Conservation (phyloP, 53 echinoderm and acorn worm species). For the Paracentrotus lividus region DNA sequence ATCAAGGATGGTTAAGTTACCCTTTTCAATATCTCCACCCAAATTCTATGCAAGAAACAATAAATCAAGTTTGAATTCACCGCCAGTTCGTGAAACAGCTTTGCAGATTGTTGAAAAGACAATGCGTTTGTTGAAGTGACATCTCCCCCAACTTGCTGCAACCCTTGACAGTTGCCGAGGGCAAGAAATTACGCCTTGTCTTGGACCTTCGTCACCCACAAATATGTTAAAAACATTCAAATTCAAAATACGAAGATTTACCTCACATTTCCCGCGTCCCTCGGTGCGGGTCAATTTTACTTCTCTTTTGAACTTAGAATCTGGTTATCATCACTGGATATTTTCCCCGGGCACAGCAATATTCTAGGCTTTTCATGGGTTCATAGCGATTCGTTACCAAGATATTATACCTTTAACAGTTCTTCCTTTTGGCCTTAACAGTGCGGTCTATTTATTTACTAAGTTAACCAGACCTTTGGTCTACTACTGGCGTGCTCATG, state of each 20-base stretch:
- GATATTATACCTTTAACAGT: too few species aligned
- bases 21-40: conserved; percentile 51
- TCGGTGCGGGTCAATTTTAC: conserved; percentile 37
- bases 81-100: conserved; percentile 63
- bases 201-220: too few species aligned
- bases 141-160: conserved; percentile 63
- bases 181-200: conserved; percentile 48
- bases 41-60: conserved; percentile 65
- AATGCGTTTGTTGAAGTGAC: conserved; percentile 52
- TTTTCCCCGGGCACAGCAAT: conserved; percentile 75
- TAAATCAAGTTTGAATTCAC: conserved; percentile 67
- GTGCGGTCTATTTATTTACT: conserved; percentile 70
- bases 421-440: too few species aligned
- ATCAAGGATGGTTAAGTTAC: conserved; percentile 63
- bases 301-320: conserved; percentile 68
- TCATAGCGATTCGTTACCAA: conserved; percentile 14
- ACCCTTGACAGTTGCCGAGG: conserved; percentile 66
- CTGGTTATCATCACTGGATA: conserved; percentile 70
- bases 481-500: conserved; percentile 57
- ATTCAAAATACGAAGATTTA: conserved; percentile 68
- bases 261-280: conserved; percentile 61
- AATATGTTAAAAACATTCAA: conserved; percentile 15
- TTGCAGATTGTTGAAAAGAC: conserved; percentile 56
- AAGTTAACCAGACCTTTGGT: conserved; percentile 62
- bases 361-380: conserved; percentile 64